Evolutionary conservation across 2,113 vertebrate genomes (phyloP).

Genomic region (Progne subis): DNA sequence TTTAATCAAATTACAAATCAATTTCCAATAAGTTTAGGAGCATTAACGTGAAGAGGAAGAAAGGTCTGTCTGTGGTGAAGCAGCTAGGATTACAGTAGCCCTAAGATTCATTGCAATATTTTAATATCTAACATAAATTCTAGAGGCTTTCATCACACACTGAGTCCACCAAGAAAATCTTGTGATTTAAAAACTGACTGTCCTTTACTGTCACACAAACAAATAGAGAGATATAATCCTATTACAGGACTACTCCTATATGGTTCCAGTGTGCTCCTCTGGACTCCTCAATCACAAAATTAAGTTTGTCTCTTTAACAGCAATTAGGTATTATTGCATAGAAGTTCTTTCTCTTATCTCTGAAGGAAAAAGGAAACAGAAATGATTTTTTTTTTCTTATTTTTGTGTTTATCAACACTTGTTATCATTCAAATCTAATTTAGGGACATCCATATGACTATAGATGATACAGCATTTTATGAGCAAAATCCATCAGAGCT

Average conservation of each 20-base stretch:
- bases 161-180: not conserved
- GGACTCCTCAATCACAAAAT: not conserved
- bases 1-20: not conserved
- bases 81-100: not conserved
- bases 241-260: not conserved
- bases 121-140: not conserved
- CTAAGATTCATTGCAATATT: not conserved
- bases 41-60: not conserved
- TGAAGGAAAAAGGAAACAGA: not conserved
- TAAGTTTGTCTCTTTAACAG: not conserved
- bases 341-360: not conserved
- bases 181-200: not conserved
- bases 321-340: not conserved
- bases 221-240: not conserved
- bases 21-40: not conserved
- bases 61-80: not conserved
- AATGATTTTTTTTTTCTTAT: not conserved
- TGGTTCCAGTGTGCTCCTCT: not conserved
- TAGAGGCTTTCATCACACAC: not conserved
- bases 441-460: not conserved
- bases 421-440: not conserved
- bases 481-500: not conserved
- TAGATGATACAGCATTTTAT: not conserved
- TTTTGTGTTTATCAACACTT: not conserved
- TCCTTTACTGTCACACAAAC: not conserved